Evolutionary conservation across 2,797 vertebrate species (phyloP).

Genomic region (Darevskia nairensis): DNA sequence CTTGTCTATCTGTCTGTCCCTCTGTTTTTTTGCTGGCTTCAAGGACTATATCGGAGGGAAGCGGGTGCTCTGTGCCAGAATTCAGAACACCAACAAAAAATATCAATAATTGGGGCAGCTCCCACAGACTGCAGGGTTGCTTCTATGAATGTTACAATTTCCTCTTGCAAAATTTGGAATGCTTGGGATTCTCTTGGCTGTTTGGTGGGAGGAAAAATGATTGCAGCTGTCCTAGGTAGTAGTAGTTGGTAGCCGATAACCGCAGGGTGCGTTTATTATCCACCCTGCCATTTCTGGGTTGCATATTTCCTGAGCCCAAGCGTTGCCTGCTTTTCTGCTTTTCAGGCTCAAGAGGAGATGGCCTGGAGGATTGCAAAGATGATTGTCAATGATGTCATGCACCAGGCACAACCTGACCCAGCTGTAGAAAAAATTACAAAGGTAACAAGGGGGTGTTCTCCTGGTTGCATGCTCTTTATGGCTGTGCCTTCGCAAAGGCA

Average conservation of each 20-base stretch:
- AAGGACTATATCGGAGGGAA: background rate
- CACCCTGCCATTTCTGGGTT: background rate
- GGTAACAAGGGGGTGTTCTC: conserved; percentile 75
- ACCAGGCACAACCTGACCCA: conserved; percentile 89
- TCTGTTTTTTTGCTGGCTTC: background rate
- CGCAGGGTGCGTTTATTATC: no score
- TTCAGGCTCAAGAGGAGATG: conserved; percentile 97
- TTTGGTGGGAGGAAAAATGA: background rate
- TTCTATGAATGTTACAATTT: no score
- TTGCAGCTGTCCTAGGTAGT: background rate
- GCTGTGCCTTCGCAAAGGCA: no score
- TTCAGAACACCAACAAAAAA: background rate
- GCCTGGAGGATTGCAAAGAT: conserved; percentile 99
- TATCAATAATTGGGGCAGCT: no score
- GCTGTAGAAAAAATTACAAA: conserved; percentile 85
- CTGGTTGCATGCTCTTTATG: background rate
- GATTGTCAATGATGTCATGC: conserved; percentile 98
- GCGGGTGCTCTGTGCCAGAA: no score
- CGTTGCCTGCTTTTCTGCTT: conserved; percentile 4
- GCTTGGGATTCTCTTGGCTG: background rate
- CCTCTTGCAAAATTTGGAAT: background rate
- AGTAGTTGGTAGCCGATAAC: no score
- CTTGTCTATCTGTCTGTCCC: background rate
- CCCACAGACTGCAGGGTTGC: background rate
- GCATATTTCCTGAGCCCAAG: accelerated